These are phyloP conservation scores for Slavum lentiscoides DNA, from an alignment of 2,888 invertebrate species.

Conservation along the genomic window DNA sequence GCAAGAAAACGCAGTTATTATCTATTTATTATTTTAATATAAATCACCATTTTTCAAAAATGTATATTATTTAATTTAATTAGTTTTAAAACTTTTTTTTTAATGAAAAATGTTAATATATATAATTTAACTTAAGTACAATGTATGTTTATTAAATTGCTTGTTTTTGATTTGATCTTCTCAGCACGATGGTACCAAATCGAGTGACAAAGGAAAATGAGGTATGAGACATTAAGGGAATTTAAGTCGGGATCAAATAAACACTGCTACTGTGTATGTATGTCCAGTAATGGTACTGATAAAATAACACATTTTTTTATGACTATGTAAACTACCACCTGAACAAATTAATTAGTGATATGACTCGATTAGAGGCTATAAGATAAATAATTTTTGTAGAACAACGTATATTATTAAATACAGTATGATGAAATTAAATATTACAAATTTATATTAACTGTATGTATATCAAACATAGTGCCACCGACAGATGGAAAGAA, in stretches of 20 bases:
- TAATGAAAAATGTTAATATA: slow-evolving; percentile 26
- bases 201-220: slow-evolving; percentile 24
- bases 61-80: slow-evolving; percentile 23
- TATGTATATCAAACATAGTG: too few species aligned
- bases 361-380: not conserved
- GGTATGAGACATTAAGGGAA: not conserved
- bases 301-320: not conserved
- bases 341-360: slow-evolving; percentile 13
- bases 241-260: not conserved
- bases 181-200: slow-evolving; percentile 29
- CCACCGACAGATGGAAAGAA: too few species aligned
- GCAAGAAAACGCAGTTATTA: slow-evolving; percentile 48
- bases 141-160: slow-evolving; percentile 35
- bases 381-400: not conserved
- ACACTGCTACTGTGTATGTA: not conserved
- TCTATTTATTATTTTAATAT: slow-evolving; percentile 38
- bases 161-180: slow-evolving; percentile 45
- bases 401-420: not conserved
- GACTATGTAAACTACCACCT: not conserved
- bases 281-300: slow-evolving; percentile 8
- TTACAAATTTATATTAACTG: too few species aligned
- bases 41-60: slow-evolving; percentile 33
- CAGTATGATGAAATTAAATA: too few species aligned
- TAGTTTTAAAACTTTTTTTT: not conserved
- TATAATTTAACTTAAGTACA: slow-evolving; percentile 46